phyloP scores from a whole-genome alignment of 2,797 vertebrate species.

The Schizopygopsis malacanthus region DNA sequence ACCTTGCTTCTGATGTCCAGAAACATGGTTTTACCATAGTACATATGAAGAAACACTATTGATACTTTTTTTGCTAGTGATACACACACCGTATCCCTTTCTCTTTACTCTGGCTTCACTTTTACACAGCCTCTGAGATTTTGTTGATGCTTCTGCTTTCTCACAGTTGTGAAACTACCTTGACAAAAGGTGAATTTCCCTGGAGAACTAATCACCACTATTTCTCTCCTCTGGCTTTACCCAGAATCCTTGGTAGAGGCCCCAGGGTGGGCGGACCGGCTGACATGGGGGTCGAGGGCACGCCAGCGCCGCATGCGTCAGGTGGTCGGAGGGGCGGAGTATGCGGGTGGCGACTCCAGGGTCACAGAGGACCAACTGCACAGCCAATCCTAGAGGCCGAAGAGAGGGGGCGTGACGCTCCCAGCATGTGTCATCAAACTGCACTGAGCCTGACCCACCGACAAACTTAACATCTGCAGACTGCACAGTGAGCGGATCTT shows the following conservation, averaged over 20 bases:
- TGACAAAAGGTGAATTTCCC: background rate
- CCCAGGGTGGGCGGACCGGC: constrained; percentile 54
- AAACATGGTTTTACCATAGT: background rate
- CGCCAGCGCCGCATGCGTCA: constrained; percentile 57
- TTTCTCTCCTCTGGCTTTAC: constrained; percentile 31
- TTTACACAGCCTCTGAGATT: background rate
- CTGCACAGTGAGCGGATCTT: constrained; percentile 18
- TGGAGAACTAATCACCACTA: background rate
- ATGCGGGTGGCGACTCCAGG: constrained; percentile 13
- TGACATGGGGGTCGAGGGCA: constrained; percentile 48
- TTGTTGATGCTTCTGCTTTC: background rate
- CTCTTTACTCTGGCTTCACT: background rate
- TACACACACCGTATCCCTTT: background rate
- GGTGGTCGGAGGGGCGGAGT: constrained; percentile 56
- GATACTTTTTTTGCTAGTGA: background rate
- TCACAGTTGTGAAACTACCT: background rate
- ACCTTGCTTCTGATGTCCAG: background rate
- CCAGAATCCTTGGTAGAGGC: constrained; percentile 57
- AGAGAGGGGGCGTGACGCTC: constrained; percentile 47
- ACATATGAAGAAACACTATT: background rate
- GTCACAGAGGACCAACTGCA: constrained; percentile 43
- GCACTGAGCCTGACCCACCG: constrained; percentile 24
- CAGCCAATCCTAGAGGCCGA: constrained; percentile 49
- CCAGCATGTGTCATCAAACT: constrained; percentile 56
- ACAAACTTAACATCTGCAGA: constrained; percentile 59